Base-by-base conservation (phyloP, 2,797 vertebrate genomes). In the Siniperca obscura region DNA sequence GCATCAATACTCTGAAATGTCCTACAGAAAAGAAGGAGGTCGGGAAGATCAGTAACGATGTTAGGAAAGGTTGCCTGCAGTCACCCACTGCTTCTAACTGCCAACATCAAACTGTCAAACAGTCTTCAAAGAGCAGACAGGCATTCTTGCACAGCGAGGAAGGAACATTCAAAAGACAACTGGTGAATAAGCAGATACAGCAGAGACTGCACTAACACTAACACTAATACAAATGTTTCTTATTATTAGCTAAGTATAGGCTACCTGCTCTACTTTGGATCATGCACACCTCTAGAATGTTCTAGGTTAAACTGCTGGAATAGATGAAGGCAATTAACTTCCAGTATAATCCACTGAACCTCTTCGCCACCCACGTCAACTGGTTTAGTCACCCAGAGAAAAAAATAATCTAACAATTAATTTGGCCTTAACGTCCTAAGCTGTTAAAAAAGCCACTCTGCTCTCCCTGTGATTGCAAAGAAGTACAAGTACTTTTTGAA, bases 301-400 rank as follows among this genome's bases (percentile, higher is more conserved):
- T 72, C 44, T 27, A 62, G 53, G 48, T 68, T 84, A 70, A 85
- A 88, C 69, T 78, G 74, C 76, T 46, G 34, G 71, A 81, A 87
- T 61, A 70, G 59, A 91, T 71, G 53, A 80, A 83, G 71, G 57
- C 60, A 92, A 91, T 92, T 89, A 91, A 82, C 73, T 82, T 84
- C 9, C 53, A 66, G 44, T 55, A 52, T 64, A 71, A 86, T 83
- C 83, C 81, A 62, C 17, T 53, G 68, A 85, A 84, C 76, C 80
- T 44, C 38, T 30, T 12, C 65, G 65, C 53, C 77, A 25, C 46
- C 55, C 57, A 30, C 40, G 42, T 30, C 38, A 56, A 76, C 59
- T 48, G 61, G 77, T 78, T 78, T 27, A 70, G 38, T 60, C 57
- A 74, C 64, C 53, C 60, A n/a, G 61, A 70, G n/a, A 67, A 72